Conservation (phyloP, 2,888 invertebrate genomes). For the Ryuthela nishihirai region DNA sequence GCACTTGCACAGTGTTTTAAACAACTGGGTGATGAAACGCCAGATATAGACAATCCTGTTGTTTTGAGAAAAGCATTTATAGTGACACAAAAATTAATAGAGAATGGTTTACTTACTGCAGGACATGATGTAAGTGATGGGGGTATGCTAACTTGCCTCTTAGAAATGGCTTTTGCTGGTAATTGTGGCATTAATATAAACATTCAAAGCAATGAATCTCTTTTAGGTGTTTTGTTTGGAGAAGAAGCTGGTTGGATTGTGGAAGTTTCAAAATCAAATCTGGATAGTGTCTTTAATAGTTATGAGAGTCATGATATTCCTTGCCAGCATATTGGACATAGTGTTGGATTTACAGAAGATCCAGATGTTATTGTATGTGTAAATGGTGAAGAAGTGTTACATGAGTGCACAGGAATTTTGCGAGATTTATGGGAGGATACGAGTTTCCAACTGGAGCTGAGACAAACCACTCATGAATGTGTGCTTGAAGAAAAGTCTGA, state of each 20-base stretch:
- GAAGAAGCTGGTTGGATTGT: slow-evolving; percentile 84
- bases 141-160: slow-evolving; percentile 78
- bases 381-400: slow-evolving; percentile 9
- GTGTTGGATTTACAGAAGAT: slow-evolving; percentile 4
- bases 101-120: slow-evolving; percentile 65
- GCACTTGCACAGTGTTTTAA: slow-evolving; percentile 86
- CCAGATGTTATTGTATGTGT: slow-evolving; percentile 5
- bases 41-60: slow-evolving; percentile 72
- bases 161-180: slow-evolving; percentile 97
- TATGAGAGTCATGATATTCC: slow-evolving; percentile 62
- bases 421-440: slow-evolving; percentile 93
- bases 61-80: slow-evolving; percentile 71
- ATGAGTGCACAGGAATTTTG: slow-evolving; percentile 59
- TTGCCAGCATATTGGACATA: slow-evolving; percentile 58
- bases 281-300: slow-evolving; percentile 59
- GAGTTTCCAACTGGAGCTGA: slow-evolving; percentile 79
- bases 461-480: slow-evolving; percentile 76
- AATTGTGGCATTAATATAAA: slow-evolving; percentile 65
- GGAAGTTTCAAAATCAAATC: slow-evolving; percentile 62
- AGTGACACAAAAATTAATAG: slow-evolving; percentile 76
- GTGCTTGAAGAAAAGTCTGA: slow-evolving; percentile 72
- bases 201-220: slow-evolving; percentile 46
- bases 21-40: slow-evolving; percentile 73
- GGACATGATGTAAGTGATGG: slow-evolving; percentile 98
- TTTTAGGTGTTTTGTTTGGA: slow-evolving; percentile 67